Evolutionary conservation across 1,140 invertebrate genomes (phyloP).

Genomic region (Eulimnadia texana): DNA sequence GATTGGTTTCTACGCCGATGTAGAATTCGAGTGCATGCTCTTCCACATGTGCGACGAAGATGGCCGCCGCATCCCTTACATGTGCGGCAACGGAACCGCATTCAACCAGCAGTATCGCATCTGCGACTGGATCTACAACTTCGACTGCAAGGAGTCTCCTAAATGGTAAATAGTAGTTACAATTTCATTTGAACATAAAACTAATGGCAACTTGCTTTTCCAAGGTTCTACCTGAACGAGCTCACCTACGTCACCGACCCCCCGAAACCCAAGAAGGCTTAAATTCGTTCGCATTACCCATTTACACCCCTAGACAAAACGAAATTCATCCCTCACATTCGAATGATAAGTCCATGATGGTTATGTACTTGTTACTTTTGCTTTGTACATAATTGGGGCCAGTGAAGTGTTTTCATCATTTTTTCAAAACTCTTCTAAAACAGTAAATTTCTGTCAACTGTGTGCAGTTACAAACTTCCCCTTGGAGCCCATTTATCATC

Average conservation of each 20-base stretch:
- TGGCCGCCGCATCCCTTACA: slow-evolving; percentile 41
- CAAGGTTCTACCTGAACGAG: slow-evolving; percentile 43
- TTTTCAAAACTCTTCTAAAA: not conserved
- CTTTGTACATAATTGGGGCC: not conserved
- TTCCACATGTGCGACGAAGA: slow-evolving; percentile 49
- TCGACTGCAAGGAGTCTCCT: slow-evolving; percentile 39
- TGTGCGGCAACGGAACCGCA: slow-evolving; percentile 42
- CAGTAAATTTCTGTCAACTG: too few species aligned
- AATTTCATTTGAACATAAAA: not conserved
- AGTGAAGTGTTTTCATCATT: not conserved
- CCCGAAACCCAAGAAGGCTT: slow-evolving; percentile 25
- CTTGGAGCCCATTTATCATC: too few species aligned
- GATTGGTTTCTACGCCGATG: slow-evolving; percentile 45
- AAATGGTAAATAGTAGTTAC: slow-evolving; percentile 28
- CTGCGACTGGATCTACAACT: slow-evolving; percentile 44
- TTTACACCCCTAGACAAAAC: not conserved
- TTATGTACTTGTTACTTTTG: not conserved
- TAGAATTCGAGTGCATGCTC: slow-evolving; percentile 45
- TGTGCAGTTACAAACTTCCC: too few species aligned
- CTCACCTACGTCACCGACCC: slow-evolving; percentile 44
- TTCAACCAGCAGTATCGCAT: slow-evolving; percentile 45
- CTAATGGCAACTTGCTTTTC: slow-evolving; percentile 16
- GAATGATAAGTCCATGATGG: too few species aligned
- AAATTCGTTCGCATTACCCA: not conserved
- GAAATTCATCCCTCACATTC: not conserved